Evolutionary conservation across 2,888 invertebrate species (phyloP).

Genomic region (Cenopis cana): DNA sequence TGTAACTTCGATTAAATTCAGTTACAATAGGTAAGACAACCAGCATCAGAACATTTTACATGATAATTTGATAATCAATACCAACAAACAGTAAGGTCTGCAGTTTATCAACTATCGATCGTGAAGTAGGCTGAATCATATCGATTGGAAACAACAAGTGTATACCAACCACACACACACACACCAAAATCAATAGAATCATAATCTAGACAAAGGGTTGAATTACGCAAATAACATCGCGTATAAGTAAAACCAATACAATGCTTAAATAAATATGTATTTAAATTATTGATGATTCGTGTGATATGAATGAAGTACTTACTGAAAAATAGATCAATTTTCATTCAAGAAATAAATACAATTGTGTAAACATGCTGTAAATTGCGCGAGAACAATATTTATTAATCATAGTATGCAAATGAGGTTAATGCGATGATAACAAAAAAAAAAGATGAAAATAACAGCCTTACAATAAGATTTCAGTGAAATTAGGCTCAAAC

Average conservation of each 20-base stretch:
- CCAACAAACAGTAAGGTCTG: slow-evolving; percentile 5
- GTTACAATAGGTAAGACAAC: background rate
- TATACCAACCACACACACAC: background rate
- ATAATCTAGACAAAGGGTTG: background rate
- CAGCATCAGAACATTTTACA: background rate
- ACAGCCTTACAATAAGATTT: background rate
- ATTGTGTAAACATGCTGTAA: background rate
- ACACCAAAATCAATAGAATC: background rate
- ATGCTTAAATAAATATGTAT: background rate
- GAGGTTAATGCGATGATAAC: background rate
- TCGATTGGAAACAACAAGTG: background rate
- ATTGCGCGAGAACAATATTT: background rate
- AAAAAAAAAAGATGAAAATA: slow-evolving; percentile 4
- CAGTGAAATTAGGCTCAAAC: background rate
- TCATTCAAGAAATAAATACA: slow-evolving; percentile 2
- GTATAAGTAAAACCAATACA: background rate
- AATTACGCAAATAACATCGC: background rate
- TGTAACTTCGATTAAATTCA: background rate
- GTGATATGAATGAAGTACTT: no score
- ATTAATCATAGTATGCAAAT: background rate
- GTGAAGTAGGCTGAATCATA: background rate
- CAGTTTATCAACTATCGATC: slow-evolving; percentile 4
- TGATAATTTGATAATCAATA: slow-evolving; percentile 10
- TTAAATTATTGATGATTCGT: background rate
- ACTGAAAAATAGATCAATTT: background rate